Conservation (phyloP, 2,113 vertebrate genomes). For the Lucifuga dentata region DNA sequence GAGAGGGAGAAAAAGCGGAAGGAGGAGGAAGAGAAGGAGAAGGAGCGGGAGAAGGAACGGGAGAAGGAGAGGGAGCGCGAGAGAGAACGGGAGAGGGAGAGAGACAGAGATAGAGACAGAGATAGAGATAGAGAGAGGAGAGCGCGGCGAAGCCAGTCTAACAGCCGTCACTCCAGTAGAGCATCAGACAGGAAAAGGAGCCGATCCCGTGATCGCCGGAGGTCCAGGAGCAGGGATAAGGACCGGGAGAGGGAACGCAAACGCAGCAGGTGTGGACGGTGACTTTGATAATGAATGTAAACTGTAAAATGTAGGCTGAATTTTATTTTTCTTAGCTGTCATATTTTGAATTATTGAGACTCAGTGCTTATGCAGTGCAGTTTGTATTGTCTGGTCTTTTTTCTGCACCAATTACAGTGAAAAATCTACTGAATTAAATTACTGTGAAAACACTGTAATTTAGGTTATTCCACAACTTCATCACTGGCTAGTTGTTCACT, state of each 20-base stretch:
- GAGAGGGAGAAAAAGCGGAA: constrained; percentile 87
- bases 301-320: too few relatives aligned
- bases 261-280: constrained; percentile 90
- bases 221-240: constrained; percentile 93
- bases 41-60: constrained; percentile 81
- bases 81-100: constrained; percentile 83
- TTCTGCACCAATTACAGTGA: too few relatives aligned
- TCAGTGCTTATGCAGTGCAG: too few relatives aligned
- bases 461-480: too few relatives aligned
- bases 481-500: too few relatives aligned
- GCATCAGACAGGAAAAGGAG: constrained; percentile 93
- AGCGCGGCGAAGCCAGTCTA: constrained; percentile 91
- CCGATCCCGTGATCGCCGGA: constrained; percentile 92
- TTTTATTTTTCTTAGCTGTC: too few relatives aligned
- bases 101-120: constrained; percentile 86
- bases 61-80: constrained; percentile 90
- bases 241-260: constrained; percentile 89
- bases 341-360: too few relatives aligned
- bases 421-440: too few relatives aligned
- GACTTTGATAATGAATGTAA: too few relatives aligned
- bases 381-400: too few relatives aligned
- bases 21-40: constrained; percentile 89
- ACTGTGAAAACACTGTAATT: too few relatives aligned
- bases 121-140: constrained; percentile 89
- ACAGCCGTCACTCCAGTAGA: constrained; percentile 93